Evolutionary conservation across 2,888 invertebrate species (phyloP).

Genomic region (Polydrusus cervinus): DNA sequence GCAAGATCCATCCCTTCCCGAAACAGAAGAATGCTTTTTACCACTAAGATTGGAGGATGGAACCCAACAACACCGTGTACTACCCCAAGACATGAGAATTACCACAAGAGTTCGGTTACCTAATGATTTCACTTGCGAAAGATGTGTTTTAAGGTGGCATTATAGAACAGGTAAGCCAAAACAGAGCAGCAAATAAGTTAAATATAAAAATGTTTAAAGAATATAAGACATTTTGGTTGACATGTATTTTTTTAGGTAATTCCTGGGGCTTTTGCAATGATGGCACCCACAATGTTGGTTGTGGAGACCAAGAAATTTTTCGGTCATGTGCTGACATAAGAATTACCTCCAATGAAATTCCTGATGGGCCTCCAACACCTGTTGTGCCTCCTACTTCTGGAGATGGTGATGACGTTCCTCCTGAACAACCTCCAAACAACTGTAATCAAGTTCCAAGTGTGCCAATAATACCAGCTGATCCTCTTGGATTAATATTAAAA

Average conservation of each 20-base stretch:
- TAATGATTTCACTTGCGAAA: constrained; percentile 67
- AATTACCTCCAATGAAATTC: constrained; percentile 56
- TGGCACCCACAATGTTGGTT: constrained; percentile 65
- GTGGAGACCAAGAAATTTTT: constrained; percentile 69
- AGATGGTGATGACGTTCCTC: not conserved
- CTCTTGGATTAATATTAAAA: not conserved
- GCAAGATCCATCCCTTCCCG: constrained; percentile 63
- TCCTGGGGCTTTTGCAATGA: constrained; percentile 68
- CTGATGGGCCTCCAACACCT: constrained; percentile 4
- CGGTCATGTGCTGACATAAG: constrained; percentile 69
- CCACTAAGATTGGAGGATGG: constrained; percentile 66
- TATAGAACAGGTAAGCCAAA: constrained; percentile 63
- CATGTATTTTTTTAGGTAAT: constrained; percentile 63
- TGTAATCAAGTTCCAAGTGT: not conserved
- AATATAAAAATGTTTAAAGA: no score
- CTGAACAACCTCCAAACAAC: not conserved
- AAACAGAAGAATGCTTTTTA: constrained; percentile 71
- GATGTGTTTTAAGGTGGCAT: constrained; percentile 73
- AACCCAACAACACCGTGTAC: constrained; percentile 46
- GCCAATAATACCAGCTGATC: not conserved
- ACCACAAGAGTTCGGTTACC: constrained; percentile 67
- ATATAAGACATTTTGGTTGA: no score
- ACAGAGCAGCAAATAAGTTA: no score
- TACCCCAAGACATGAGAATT: constrained; percentile 55
- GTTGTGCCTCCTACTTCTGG: not conserved